Base-by-base conservation (phyloP, 1,140 invertebrate species). In the Lanistes nyassanus region DNA sequence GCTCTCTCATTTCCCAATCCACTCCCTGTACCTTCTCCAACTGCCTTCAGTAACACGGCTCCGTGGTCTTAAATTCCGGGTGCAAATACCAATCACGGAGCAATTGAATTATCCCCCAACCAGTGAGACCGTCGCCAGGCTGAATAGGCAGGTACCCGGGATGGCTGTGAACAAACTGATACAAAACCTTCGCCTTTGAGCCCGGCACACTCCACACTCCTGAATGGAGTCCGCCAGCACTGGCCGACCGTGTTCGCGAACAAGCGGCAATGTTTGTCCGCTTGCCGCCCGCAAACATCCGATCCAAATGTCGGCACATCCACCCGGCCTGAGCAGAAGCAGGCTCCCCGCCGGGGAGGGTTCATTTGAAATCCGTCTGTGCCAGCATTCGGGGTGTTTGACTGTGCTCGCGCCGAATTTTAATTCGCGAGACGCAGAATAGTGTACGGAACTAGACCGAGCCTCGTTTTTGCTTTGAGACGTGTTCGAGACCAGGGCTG, bases 21-120 rank as follows among this genome's bases (percentile, higher is more conserved):
- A 23, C 51, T 53, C 23, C n/a, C 56, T 31, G 56, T 23, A 31
- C 7, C 29, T 31, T 31, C n/a, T 26, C 56, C 13, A 31, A 60
- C n/a, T 23, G 9, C n/a, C 56, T 31, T 26, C 23, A n/a, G n/a
- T 26, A 31, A 60, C 56, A 60, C n/a, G 13, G 7, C 11, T 23
- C n/a, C 56, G 9, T 11, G 42, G 42, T 47, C 56, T 60, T 31
- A 60, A 60, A 60, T 60, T 60, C 56, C 56, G 56, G 56, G 56
- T 31, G 56, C 56, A 60, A 60, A 60, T 60, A 60, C 56, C 56
- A 60, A 60, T 60, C 56, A 60, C 9, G 56, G 23, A 60, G n/a
- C 56, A 60, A 60, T 60, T 60, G 56, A 60, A 60, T 60, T 60
- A 60, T 60, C 56, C 29, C 13, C 11, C n/a, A 9, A n/a, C n/a